Conservation (phyloP, 2,113 vertebrate genomes). For the Bothrops jararaca region DNA sequence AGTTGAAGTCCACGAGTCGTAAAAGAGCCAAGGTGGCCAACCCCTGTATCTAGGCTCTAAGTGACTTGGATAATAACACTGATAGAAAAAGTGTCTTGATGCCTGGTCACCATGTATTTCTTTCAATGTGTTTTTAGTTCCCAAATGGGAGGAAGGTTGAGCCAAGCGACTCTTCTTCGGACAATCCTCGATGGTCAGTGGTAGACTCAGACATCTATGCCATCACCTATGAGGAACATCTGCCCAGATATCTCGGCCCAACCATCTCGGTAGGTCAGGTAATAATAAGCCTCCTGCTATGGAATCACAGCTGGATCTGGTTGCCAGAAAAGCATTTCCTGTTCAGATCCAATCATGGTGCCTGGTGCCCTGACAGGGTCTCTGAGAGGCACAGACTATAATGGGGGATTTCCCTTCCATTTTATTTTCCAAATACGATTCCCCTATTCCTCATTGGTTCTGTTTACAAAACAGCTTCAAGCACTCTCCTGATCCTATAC, state of each 20-base stretch:
- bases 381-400: no score
- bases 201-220: background rate
- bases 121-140: background rate
- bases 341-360: background rate
- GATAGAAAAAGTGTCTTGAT: background rate
- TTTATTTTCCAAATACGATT: background rate
- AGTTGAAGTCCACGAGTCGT: no score
- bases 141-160: background rate
- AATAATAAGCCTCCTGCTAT: no score
- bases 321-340: background rate
- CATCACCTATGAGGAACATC: slow-evolving; percentile 24
- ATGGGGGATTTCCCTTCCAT: background rate
- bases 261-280: background rate
- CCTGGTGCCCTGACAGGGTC: background rate
- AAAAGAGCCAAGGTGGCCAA: no score
- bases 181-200: background rate
- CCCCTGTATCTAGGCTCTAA: background rate
- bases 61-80: background rate
- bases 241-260: background rate
- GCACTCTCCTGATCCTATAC: background rate
- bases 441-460: background rate
- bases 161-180: background rate
- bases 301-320: background rate
- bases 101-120: no score
- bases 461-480: background rate